A percentile compares a stretch with the other conserved stretches of the same genome.
phyloP scores from a whole-genome alignment of 2,888 invertebrate species.

The Zaprionus bogoriensis region DNA sequence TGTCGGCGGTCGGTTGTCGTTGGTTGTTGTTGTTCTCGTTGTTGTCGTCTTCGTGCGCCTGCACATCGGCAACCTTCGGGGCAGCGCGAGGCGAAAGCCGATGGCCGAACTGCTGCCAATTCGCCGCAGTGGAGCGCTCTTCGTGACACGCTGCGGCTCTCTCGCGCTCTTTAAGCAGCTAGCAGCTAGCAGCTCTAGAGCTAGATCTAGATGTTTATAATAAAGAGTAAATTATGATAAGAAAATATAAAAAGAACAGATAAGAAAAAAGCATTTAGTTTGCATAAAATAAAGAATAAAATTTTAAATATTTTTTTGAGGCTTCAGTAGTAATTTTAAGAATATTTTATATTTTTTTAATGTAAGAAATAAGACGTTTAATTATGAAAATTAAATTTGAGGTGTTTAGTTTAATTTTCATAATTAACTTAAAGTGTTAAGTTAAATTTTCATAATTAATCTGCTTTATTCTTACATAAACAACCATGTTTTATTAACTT shows the following conservation, averaged over 20 bases:
- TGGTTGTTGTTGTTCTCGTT: slow-evolving; percentile 22
- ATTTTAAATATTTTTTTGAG: too few relatives aligned
- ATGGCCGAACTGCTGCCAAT: slow-evolving; percentile 23
- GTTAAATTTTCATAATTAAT: too few relatives aligned
- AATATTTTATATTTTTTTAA: neutral
- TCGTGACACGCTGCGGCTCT: neutral
- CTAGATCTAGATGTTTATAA: neutral
- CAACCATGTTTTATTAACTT: too few relatives aligned
- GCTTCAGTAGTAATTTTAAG: too few relatives aligned
- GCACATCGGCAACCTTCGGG: neutral
- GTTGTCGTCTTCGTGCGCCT: slow-evolving; percentile 8
- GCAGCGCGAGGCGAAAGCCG: slow-evolving; percentile 22
- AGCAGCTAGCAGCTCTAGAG: slow-evolving; percentile 4
- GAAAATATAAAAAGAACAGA: too few relatives aligned
- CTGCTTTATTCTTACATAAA: too few relatives aligned
- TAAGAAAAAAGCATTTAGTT: too few relatives aligned
- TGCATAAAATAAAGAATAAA: too few relatives aligned
- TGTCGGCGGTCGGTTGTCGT: slow-evolving; percentile 8
- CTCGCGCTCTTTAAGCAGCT: slow-evolving; percentile 37
- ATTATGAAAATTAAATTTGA: neutral
- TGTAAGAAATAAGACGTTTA: neutral
- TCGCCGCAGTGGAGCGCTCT: slow-evolving; percentile 30
- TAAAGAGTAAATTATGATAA: neutral
- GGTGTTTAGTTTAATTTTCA: neutral
- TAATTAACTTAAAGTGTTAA: too few relatives aligned